phyloP scores from a whole-genome alignment of 1,140 invertebrate genomes.

The Drosophila santomea region DNA sequence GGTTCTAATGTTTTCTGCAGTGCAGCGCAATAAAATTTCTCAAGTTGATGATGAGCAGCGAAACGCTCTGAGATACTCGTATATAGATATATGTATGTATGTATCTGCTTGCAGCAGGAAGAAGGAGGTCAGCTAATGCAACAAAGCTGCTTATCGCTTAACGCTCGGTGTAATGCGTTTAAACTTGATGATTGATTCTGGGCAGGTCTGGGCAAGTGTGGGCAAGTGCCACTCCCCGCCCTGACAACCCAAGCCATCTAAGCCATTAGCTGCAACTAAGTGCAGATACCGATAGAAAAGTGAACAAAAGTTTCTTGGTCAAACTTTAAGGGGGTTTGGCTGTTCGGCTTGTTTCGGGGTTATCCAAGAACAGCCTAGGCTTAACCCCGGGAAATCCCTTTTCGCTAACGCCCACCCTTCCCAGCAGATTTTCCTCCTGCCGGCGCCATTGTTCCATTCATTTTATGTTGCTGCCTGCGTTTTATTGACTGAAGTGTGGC shows the following conservation, averaged over 20 bases:
- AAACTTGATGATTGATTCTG: constrained; percentile 80
- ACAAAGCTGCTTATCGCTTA: constrained; percentile 82
- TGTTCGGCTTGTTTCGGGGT: constrained; percentile 12
- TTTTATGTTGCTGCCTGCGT: constrained; percentile 81
- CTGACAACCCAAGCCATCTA: background rate
- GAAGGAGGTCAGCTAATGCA: constrained; percentile 63
- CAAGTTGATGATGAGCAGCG: constrained; percentile 64
- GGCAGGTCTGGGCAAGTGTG: constrained; percentile 15
- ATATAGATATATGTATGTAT: constrained; percentile 13
- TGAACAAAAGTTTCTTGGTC: constrained; percentile 67
- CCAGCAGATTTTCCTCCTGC: constrained; percentile 27
- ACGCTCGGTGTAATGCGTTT: constrained; percentile 80
- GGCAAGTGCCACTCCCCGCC: constrained; percentile 4
- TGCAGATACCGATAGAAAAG: constrained; percentile 53
- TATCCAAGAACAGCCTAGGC: constrained; percentile 37
- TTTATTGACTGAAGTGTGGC: constrained; percentile 76
- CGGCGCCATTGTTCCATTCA: constrained; percentile 70
- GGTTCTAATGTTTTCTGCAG: background rate
- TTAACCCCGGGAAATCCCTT: constrained; percentile 16
- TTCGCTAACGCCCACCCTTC: background rate
- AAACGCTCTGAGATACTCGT: constrained; percentile 32
- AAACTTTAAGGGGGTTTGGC: constrained; percentile 59
- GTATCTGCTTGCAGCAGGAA: constrained; percentile 40
- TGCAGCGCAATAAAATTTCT: constrained; percentile 74
- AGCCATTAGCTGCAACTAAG: constrained; percentile 67